Percentiles rank a stretch among this genome's conserved stretches.
These are phyloP conservation scores for Calephelis perditalis DNA, from an alignment of 2,888 invertebrate genomes.

Conservation along the genomic window DNA sequence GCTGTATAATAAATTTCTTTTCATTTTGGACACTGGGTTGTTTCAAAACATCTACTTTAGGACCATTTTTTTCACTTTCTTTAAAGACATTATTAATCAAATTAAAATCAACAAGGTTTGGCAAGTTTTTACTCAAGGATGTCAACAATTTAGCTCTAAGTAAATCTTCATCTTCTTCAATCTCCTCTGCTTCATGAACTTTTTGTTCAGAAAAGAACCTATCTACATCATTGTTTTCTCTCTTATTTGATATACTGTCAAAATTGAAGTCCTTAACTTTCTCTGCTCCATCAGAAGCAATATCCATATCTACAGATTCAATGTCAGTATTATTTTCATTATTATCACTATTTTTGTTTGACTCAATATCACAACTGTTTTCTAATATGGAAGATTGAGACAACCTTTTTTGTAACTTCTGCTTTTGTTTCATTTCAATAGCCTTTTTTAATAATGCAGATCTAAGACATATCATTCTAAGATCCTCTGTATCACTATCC, in stretches of 20 bases:
- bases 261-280: conserved; percentile 45
- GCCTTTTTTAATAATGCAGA: conserved; percentile 83
- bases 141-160: conserved; percentile 78
- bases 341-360: conserved; percentile 21
- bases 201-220: conserved; percentile 13
- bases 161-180: conserved; percentile 80
- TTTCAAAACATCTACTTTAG: conserved; percentile 22
- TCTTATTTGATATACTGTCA: conserved; percentile 27
- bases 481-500: conserved; percentile 79
- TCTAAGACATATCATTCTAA: conserved; percentile 81
- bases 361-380: conserved; percentile 45
- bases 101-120: conserved; percentile 51
- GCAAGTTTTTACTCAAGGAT: conserved; percentile 78
- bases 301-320: conserved; percentile 74
- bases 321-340: conserved; percentile 64
- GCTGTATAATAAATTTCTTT: conserved; percentile 64
- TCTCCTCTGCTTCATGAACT: conserved; percentile 43
- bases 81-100: conserved; percentile 36
- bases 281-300: conserved; percentile 65
- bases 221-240: conserved; percentile 18
- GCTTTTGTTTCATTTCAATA: conserved; percentile 74
- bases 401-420: conserved; percentile 55
- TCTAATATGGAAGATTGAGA: conserved; percentile 52
- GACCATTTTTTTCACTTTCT: conserved; percentile 25
- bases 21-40: conserved; percentile 41